phyloP scores from a whole-genome alignment of 2,113 vertebrate species.

The Salvelinus alpinus region DNA sequence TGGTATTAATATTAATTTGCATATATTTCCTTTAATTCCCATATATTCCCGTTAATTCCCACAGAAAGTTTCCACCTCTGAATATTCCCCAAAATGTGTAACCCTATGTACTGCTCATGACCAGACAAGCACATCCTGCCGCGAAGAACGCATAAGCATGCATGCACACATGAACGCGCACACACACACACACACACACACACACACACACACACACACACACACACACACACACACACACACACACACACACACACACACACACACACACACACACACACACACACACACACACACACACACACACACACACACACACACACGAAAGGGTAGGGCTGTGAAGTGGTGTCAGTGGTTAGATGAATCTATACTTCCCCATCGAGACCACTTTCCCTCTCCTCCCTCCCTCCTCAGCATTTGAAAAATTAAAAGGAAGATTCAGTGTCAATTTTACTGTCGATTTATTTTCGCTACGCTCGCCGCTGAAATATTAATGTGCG shows the following conservation, averaged over 20 bases:
- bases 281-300: no score
- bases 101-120: not conserved
- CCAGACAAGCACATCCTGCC: not conserved
- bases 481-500: constrained; percentile 74
- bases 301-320: not conserved
- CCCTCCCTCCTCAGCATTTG: constrained; percentile 45
- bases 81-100: no score
- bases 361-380: constrained; percentile 40
- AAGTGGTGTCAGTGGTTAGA: constrained; percentile 21
- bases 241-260: no score
- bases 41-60: no score
- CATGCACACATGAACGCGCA: not conserved
- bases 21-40: no score
- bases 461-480: constrained; percentile 67
- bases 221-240: no score
- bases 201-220: no score
- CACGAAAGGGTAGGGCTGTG: not conserved
- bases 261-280: no score
- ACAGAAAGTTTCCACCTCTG: no score
- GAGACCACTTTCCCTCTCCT: constrained; percentile 27
- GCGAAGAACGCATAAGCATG: not conserved
- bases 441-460: constrained; percentile 74
- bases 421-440: constrained; percentile 70
- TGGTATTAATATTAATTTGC: no score
- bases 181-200: not conserved